phyloP scores from a whole-genome alignment of 2,888 invertebrate genomes.

The Spodoptera littoralis region DNA sequence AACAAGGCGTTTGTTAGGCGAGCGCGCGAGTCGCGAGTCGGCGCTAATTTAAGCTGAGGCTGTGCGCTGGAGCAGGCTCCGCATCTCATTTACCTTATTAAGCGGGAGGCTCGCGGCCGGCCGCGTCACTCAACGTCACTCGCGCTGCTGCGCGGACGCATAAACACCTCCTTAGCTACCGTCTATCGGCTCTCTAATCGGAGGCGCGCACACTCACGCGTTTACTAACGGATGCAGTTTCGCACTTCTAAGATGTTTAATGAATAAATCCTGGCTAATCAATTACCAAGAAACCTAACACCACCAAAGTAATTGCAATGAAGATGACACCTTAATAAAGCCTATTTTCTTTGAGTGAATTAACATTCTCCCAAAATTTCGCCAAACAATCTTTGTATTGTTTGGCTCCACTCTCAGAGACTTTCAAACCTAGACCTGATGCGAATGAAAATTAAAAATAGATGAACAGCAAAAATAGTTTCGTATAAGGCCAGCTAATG shows the following conservation, averaged over 20 bases:
- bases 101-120: conserved; percentile 72
- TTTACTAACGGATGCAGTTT: conserved; percentile 22
- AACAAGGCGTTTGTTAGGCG: conserved; percentile 78
- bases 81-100: conserved; percentile 86
- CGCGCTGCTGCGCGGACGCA: conserved; percentile 64
- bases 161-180: conserved; percentile 79
- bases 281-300: conserved; percentile 36
- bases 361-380: background rate
- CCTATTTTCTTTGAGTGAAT: too few relatives aligned
- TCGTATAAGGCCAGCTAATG: conserved; percentile 66
- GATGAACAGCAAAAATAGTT: conserved; percentile 18
- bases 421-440: conserved; percentile 1
- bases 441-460: conserved; percentile 17
- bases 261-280: conserved; percentile 41
- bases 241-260: conserved; percentile 30
- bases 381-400: background rate
- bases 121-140: conserved; percentile 83
- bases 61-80: conserved; percentile 61
- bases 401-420: background rate
- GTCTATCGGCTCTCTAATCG: conserved; percentile 71
- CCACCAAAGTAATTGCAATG: background rate
- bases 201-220: conserved; percentile 48
- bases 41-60: conserved; percentile 73
- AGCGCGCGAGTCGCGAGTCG: conserved; percentile 58
- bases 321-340: too few relatives aligned